phyloP scores from a whole-genome alignment of 2,888 invertebrate genomes.

The Leptinotarsa rubiginosa region DNA sequence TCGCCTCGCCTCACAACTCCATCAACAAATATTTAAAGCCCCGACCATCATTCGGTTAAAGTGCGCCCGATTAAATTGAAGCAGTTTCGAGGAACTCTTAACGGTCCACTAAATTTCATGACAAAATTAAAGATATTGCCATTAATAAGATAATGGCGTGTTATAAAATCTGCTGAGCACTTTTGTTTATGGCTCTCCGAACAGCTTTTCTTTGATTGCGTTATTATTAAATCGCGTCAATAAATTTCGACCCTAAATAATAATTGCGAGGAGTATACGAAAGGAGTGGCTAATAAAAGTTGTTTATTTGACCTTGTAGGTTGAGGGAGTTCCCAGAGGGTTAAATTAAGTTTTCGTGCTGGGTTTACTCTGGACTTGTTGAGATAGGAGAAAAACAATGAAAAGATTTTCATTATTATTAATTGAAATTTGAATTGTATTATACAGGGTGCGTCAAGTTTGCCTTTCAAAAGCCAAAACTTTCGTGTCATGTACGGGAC shows the following conservation, averaged over 20 bases:
- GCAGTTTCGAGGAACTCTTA: constrained; percentile 19
- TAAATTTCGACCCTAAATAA: constrained; percentile 37
- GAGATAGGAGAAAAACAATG: not conserved
- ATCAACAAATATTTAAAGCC: constrained; percentile 19
- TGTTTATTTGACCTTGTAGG: constrained; percentile 39
- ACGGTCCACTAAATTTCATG: constrained; percentile 30
- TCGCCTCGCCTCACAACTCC: constrained; percentile 1
- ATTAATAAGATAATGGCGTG: constrained; percentile 48
- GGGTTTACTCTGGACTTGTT: not conserved
- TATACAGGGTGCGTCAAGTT: too few relatives aligned
- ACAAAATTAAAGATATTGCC: constrained; percentile 38
- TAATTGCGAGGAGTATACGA: constrained; percentile 44
- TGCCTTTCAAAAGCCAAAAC: too few relatives aligned
- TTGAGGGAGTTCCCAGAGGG: not conserved
- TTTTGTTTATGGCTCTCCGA: constrained; percentile 50
- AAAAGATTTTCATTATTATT: not conserved
- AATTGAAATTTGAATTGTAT: not conserved
- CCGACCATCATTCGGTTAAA: not conserved
- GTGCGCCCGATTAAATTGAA: constrained; percentile 13
- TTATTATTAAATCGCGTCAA: constrained; percentile 51
- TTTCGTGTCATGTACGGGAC: too few relatives aligned
- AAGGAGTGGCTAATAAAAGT: constrained; percentile 47
- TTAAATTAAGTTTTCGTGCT: not conserved
- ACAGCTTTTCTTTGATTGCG: constrained; percentile 54
- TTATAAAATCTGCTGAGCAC: constrained; percentile 53